Evolutionary conservation across 2,888 invertebrate genomes (phyloP).

Genomic region (Pogonocherus hispidulus): DNA sequence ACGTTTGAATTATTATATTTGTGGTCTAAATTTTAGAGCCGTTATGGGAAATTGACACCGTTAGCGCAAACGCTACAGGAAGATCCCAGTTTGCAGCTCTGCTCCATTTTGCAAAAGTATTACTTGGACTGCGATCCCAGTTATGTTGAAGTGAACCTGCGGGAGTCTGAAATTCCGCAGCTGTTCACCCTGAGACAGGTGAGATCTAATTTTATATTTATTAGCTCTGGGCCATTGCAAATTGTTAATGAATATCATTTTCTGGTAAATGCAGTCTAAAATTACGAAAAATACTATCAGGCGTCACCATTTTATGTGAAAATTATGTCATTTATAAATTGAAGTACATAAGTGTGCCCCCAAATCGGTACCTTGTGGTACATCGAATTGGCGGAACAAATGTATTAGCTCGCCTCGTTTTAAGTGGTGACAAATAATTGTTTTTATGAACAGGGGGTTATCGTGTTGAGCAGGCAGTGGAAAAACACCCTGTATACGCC

Average conservation of each 20-base stretch:
- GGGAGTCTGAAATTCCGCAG: slow-evolving; percentile 87
- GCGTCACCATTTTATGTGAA: too few relatives aligned
- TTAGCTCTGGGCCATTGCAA: too few relatives aligned
- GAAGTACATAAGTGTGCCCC: not conserved
- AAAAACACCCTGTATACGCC: slow-evolving; percentile 96
- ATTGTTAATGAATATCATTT: too few relatives aligned
- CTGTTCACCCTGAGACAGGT: slow-evolving; percentile 91
- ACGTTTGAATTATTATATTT: not conserved
- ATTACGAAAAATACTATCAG: too few relatives aligned
- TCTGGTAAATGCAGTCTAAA: too few relatives aligned
- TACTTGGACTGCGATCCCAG: slow-evolving; percentile 83
- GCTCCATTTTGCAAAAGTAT: slow-evolving; percentile 89
- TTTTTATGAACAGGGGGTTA: slow-evolving; percentile 80
- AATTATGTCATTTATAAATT: too few relatives aligned
- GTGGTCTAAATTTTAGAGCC: slow-evolving; percentile 75
- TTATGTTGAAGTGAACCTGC: slow-evolving; percentile 86
- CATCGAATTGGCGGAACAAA: too few relatives aligned
- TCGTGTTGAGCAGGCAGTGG: slow-evolving; percentile 96
- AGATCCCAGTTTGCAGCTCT: slow-evolving; percentile 95
- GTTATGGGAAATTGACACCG: slow-evolving; percentile 89
- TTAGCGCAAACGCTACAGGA: slow-evolving; percentile 92
- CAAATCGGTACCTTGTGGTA: not conserved
- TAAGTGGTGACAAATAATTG: not conserved
- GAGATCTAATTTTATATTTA: slow-evolving; percentile 4
- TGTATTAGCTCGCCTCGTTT: too few relatives aligned